Percentiles rank a stretch among this genome's conserved stretches.
phyloP scores from a whole-genome alignment of 2,888 invertebrate species.

The Dione vanillae region DNA sequence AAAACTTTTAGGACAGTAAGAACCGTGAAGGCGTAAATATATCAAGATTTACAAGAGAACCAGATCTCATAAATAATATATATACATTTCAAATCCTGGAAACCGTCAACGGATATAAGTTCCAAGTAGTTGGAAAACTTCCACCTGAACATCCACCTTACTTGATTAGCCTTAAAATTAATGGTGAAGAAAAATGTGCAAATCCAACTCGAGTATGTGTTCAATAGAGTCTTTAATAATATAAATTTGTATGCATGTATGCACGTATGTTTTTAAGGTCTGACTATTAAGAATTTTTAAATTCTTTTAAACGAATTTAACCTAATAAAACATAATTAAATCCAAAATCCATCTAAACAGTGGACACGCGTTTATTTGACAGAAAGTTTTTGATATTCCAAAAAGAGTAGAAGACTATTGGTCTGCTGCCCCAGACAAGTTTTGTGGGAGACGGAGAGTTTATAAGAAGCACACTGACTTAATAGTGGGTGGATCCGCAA shows the following conservation, averaged over 20 bases:
- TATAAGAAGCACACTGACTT: slow-evolving; percentile 7
- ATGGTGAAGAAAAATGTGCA: slow-evolving; percentile 19
- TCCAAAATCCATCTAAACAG: too few species aligned
- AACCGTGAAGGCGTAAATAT: background rate
- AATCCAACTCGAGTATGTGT: slow-evolving; percentile 3
- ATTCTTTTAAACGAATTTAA: too few species aligned
- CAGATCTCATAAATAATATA: slow-evolving; percentile 4
- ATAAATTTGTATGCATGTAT: too few species aligned
- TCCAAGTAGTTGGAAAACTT: slow-evolving; percentile 10
- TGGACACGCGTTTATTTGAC: background rate
- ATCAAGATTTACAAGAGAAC: background rate
- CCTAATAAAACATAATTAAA: too few species aligned
- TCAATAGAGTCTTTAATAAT: background rate
- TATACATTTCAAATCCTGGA: background rate
- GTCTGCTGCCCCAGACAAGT: slow-evolving; percentile 1
- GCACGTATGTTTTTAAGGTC: too few species aligned
- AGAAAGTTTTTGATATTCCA: background rate
- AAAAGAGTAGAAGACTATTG: background rate
- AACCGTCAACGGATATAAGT: background rate
- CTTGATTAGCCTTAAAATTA: slow-evolving; percentile 25
- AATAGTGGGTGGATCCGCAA: background rate
- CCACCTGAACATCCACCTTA: slow-evolving; percentile 29
- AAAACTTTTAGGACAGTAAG: background rate
- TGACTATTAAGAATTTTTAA: too few species aligned
- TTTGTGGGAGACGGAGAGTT: slow-evolving; percentile 8